Evolutionary conservation across 2,797 vertebrate species (phyloP).

Genomic region (Coccyzus lansbergi): DNA sequence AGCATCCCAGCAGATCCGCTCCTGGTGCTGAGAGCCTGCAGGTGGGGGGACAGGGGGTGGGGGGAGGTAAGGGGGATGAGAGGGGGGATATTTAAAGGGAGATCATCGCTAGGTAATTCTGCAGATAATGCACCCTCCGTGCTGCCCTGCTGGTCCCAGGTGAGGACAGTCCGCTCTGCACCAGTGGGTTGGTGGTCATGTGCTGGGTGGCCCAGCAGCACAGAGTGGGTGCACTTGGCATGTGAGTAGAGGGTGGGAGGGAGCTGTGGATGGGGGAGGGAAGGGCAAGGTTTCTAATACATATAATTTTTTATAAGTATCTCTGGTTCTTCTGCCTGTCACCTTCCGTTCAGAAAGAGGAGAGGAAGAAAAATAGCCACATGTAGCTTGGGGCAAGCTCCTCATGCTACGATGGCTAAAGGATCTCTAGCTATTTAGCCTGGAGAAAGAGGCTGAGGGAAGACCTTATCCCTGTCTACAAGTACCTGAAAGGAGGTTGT

Average conservation of each 20-base stretch:
- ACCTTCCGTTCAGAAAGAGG: neutral
- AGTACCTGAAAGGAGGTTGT: no score
- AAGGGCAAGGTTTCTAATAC: accelerated
- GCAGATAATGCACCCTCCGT: constrained; percentile 20
- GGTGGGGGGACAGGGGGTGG: neutral
- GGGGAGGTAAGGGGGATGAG: neutral
- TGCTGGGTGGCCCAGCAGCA: constrained; percentile 43
- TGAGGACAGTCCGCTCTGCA: constrained; percentile 20
- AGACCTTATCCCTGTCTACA: no score
- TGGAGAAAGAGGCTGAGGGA: no score
- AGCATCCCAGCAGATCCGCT: neutral
- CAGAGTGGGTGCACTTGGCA: neutral
- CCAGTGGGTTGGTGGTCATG: constrained; percentile 5
- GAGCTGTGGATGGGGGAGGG: neutral
- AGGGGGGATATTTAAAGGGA: constrained; percentile 55
- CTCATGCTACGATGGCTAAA: neutral
- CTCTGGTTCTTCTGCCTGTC: neutral
- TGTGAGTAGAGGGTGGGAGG: constrained; percentile 48
- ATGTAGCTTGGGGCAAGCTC: neutral
- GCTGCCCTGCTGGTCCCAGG: constrained; percentile 10
- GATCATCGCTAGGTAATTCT: neutral
- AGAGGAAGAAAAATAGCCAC: neutral
- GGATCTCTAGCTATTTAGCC: no score
- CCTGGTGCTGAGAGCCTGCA: neutral
- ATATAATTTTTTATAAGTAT: neutral